Conservation (phyloP, 2,888 invertebrate species). For the Neoascia interrupta region DNA sequence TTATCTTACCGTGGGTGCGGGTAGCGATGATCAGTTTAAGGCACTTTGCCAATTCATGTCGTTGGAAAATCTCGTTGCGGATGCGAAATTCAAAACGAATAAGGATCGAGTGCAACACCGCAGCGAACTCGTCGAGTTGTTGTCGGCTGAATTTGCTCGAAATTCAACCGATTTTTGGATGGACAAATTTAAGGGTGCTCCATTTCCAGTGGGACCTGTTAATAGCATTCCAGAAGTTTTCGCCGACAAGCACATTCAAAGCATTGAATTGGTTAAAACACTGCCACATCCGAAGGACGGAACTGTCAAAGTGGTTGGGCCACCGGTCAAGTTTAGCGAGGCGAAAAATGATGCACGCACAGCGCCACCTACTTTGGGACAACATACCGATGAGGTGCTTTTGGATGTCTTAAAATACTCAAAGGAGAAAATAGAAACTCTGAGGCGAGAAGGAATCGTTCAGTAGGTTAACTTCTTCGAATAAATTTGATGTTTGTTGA, state of each 20-base stretch:
- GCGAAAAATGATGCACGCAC: conserved; percentile 85
- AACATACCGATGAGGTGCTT: conserved; percentile 91
- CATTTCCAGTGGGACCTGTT: conserved; percentile 94
- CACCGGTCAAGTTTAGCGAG: conserved; percentile 90
- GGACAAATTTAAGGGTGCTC: conserved; percentile 84
- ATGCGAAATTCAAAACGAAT: conserved; percentile 87
- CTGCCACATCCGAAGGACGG: conserved; percentile 86
- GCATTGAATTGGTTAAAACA: conserved; percentile 86
- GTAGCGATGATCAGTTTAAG: conserved; percentile 90
- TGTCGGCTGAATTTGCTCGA: conserved; percentile 82
- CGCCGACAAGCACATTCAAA: conserved; percentile 90
- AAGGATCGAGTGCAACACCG: conserved; percentile 88
- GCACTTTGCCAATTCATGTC: conserved; percentile 85
- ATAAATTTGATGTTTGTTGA: no score
- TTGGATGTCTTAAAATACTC: conserved; percentile 84
- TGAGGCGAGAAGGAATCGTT: conserved; percentile 74
- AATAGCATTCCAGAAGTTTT: conserved; percentile 93
- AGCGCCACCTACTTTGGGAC: conserved; percentile 91
- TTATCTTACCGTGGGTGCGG: conserved; percentile 92
- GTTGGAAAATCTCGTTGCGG: conserved; percentile 82
- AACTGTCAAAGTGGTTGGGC: conserved; percentile 88
- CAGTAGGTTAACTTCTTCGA: conserved; percentile 72
- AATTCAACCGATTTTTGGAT: conserved; percentile 89
- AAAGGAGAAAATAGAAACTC: conserved; percentile 81
- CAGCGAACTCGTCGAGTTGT: conserved; percentile 83